These are phyloP conservation scores for Gymnodraco acuticeps DNA, from an alignment of 2,797 vertebrate genomes.

Conservation along the genomic window DNA sequence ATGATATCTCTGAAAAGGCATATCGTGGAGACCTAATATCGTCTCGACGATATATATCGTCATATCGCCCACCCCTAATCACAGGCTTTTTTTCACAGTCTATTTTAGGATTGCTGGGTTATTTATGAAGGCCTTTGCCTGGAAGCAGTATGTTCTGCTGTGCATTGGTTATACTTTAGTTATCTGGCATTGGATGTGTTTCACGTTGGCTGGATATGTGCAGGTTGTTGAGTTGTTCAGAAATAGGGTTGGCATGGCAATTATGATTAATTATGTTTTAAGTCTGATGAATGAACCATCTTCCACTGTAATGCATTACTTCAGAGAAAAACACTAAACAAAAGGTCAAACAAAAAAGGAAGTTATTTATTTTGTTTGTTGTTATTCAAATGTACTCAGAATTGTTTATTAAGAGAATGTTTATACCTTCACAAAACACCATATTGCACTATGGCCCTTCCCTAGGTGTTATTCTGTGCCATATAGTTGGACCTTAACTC, in stretches of 20 bases:
- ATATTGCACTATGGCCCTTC: background rate
- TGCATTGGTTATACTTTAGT: slow-evolving; percentile 23
- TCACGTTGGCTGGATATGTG: background rate
- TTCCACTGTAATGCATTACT: too few species aligned
- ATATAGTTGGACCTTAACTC: background rate
- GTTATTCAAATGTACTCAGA: background rate
- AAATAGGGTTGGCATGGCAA: background rate
- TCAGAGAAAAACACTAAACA: too few species aligned
- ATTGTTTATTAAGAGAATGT: background rate
- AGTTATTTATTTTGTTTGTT: background rate
- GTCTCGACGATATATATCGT: too few species aligned
- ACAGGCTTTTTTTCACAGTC: slow-evolving; percentile 35
- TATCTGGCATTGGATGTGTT: slow-evolving; percentile 10
- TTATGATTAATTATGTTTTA: too few species aligned
- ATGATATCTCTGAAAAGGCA: too few species aligned
- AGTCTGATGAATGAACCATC: too few species aligned
- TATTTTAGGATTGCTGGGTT: slow-evolving; percentile 69
- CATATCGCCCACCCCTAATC: background rate
- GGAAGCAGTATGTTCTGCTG: slow-evolving; percentile 53
- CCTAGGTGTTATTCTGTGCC: background rate
- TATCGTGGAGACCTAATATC: too few species aligned
- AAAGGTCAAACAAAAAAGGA: too few species aligned
- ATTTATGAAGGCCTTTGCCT: slow-evolving; percentile 71
- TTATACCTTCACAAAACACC: background rate
- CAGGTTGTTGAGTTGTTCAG: background rate